Base-by-base conservation (phyloP, 2,888 invertebrate species). In the Chesias legatella region DNA sequence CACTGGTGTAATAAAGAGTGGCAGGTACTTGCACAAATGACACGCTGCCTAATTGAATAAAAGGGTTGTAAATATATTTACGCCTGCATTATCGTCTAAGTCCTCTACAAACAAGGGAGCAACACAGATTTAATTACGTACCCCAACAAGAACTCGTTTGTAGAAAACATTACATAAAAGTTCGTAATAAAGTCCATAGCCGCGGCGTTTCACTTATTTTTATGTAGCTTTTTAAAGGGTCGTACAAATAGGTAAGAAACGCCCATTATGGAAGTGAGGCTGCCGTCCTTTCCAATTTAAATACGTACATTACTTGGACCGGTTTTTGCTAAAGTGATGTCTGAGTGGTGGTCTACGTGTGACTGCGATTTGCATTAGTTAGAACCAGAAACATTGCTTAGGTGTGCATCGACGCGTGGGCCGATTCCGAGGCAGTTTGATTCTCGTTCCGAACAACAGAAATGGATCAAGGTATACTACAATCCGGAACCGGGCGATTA, bases 311-410 rank as follows among this genome's bases (percentile, higher is more conserved):
- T 51, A 52, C 51, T 62, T 60, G 54, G 53, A 53, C 55, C 48
- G 52, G 61, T 71, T 71, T 71, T 67, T 68, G 66, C 69, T 64
- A 66, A 73, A 72, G 67, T 68, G 58, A n/a, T n/a, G n/a, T n/a
- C n/a, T n/a, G n/a, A n/a, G n/a, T n/a, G n/a, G n/a, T n/a, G n/a
- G n/a, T n/a, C n/a, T n/a, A n/a, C n/a, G n/a, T n/a, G n/a, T n/a
- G n/a, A n/a, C n/a, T n/a, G n/a, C n/a, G n/a, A n/a, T n/a, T n/a
- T n/a, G n/a, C n/a, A n/a, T n/a, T n/a, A n/a, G n/a, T n/a, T n/a
- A n/a, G n/a, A n/a, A n/a, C n/a, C n/a, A n/a, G n/a, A n/a, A n/a
- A n/a, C n/a, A n/a, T n/a, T n/a, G n/a, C n/a, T n/a, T n/a, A n/a
- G n/a, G n/a, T n/a, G n/a, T n/a, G n/a, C n/a, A n/a, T n/a, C n/a